Percentiles rank a stretch among this genome's conserved stretches.
phyloP scores from a whole-genome alignment of 2,797 vertebrate species.

The Chiloscyllium punctatum region DNA sequence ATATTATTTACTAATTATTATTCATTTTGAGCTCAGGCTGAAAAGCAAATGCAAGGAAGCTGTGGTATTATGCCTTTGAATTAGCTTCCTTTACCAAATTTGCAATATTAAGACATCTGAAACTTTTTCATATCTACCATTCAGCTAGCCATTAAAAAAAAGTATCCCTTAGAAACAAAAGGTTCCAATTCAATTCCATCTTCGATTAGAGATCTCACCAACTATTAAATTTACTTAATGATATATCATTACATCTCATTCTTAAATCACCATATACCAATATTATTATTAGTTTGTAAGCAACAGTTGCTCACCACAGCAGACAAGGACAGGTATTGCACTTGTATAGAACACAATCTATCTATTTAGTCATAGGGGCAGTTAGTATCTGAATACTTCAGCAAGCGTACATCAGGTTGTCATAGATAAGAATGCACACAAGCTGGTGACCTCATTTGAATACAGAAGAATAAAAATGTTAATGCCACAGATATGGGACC shows the following conservation, averaged over 20 bases:
- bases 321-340: background rate
- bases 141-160: background rate
- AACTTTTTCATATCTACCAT: background rate
- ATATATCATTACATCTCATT: background rate
- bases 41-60: background rate
- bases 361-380: background rate
- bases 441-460: background rate
- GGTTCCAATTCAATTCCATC: background rate
- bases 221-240: constrained; percentile 9
- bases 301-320: background rate
- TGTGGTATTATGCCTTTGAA: background rate
- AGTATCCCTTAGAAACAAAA: background rate
- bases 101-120: background rate
- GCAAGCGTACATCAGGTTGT: background rate
- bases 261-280: background rate
- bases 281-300: background rate
- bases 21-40: background rate
- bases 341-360: background rate
- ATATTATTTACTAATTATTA: background rate
- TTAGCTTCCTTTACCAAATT: background rate
- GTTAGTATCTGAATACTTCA: background rate
- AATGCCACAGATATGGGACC: too few relatives aligned
- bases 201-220: background rate
- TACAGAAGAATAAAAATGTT: background rate
- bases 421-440: background rate